Percentiles rank a stretch among this genome's conserved stretches.
These are phyloP conservation scores for Mallotus villosus DNA, from an alignment of 2,797 vertebrate genomes.

Conservation along the genomic window DNA sequence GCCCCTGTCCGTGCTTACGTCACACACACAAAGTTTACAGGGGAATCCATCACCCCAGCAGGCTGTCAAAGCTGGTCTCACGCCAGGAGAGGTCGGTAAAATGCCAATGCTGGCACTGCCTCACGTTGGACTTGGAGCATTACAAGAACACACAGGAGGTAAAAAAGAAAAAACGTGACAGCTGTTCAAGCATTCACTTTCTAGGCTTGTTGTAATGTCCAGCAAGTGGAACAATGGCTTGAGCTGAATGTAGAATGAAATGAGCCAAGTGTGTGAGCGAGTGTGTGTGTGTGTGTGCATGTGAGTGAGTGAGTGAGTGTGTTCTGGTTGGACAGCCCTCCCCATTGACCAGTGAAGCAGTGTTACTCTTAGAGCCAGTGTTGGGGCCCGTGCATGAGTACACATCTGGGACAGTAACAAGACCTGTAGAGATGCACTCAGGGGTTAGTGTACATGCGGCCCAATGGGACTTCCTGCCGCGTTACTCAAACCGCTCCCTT, in stretches of 20 bases:
- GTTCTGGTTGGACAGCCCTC: neutral
- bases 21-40: slow-evolving; percentile 11
- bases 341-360: neutral
- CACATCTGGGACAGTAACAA: neutral
- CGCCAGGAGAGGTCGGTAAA: neutral
- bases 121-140: neutral
- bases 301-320: neutral
- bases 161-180: neutral
- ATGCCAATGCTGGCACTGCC: neutral
- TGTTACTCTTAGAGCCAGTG: no score
- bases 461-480: no score
- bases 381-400: neutral
- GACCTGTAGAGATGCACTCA: no score
- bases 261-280: neutral
- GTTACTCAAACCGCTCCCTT: no score
- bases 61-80: slow-evolving; percentile 12
- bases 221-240: neutral
- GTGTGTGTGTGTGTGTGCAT: neutral
- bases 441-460: no score
- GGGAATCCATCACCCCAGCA: slow-evolving; percentile 25
- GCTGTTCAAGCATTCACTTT: neutral
- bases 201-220: neutral
- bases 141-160: neutral
- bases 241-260: slow-evolving; percentile 6
- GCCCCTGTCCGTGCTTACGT: no score